phyloP scores from a whole-genome alignment of 2,113 vertebrate species.

The Anthoscopus minutus region DNA sequence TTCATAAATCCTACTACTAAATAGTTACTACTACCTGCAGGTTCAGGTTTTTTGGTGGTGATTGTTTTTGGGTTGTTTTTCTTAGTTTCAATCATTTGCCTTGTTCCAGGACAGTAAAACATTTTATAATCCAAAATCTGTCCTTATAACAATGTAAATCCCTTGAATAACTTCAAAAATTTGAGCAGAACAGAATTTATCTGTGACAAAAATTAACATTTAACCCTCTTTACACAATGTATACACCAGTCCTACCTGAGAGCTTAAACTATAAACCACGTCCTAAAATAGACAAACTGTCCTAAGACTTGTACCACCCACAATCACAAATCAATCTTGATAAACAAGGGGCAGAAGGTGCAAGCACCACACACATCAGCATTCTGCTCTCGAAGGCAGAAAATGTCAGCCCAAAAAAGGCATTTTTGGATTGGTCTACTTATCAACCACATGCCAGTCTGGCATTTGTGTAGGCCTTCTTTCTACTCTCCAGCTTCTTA shows the following conservation, averaged over 20 bases:
- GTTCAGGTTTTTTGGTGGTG: rapidly evolving
- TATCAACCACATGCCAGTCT: not conserved
- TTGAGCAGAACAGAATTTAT: not conserved
- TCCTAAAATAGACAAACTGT: not conserved
- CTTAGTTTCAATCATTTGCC: not conserved
- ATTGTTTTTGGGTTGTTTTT: not conserved
- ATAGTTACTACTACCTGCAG: not conserved
- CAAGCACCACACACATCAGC: not conserved
- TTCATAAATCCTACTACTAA: not conserved
- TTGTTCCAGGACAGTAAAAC: not conserved
- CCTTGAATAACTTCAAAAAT: not conserved
- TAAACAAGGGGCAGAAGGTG: not conserved
- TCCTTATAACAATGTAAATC: not conserved
- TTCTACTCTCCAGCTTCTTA: not conserved
- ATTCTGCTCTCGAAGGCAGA: not conserved
- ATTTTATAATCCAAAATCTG: not conserved
- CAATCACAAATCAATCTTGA: not conserved
- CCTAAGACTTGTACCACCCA: not conserved
- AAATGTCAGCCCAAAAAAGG: not conserved
- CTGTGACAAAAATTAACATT: not conserved
- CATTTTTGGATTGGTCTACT: not conserved
- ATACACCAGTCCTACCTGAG: not conserved
- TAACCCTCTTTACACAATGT: not conserved
- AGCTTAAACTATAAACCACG: not conserved
- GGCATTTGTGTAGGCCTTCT: not conserved